Percentiles rank a stretch among this genome's conserved stretches.
These are phyloP conservation scores for Diarsia rubi DNA, from an alignment of 2,888 invertebrate species.

Conservation along the genomic window DNA sequence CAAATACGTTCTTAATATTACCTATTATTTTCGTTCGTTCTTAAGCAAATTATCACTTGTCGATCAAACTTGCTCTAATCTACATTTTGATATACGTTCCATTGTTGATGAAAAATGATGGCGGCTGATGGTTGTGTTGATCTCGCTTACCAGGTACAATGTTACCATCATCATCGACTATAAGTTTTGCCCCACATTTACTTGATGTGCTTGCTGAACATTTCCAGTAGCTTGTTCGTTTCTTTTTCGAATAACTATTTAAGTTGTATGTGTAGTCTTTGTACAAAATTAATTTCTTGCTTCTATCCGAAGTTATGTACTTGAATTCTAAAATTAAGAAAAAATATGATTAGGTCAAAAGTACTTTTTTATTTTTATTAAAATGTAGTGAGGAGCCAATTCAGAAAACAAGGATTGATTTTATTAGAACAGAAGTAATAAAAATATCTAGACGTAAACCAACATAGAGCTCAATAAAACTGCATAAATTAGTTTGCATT, in stretches of 20 bases:
- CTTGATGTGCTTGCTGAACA: conserved; percentile 4
- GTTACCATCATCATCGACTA: conserved; percentile 8
- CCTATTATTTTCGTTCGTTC: no score
- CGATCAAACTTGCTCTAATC: not conserved
- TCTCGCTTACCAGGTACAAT: conserved; percentile 21
- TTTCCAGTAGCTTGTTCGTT: conserved; percentile 26
- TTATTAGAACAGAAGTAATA: no score
- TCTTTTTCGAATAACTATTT: conserved; percentile 12
- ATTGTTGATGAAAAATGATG: not conserved
- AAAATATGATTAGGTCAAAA: not conserved
- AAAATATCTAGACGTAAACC: no score
- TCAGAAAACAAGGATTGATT: no score
- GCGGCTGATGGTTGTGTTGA: conserved; percentile 2
- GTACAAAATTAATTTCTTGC: conserved; percentile 28
- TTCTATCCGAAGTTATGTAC: conserved; percentile 20
- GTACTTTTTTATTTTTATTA: not conserved
- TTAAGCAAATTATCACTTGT: not conserved
- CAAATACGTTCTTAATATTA: no score
- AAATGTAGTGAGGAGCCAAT: no score
- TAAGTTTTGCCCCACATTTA: conserved; percentile 19
- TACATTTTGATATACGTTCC: conserved; percentile 1
- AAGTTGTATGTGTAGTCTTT: conserved; percentile 31
- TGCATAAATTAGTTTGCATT: no score
- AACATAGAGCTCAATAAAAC: no score
- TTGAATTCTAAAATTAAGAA: conserved; percentile 29